Evolutionary conservation across 1,140 invertebrate genomes (phyloP).

Genomic region (Chlorops oryzae): DNA sequence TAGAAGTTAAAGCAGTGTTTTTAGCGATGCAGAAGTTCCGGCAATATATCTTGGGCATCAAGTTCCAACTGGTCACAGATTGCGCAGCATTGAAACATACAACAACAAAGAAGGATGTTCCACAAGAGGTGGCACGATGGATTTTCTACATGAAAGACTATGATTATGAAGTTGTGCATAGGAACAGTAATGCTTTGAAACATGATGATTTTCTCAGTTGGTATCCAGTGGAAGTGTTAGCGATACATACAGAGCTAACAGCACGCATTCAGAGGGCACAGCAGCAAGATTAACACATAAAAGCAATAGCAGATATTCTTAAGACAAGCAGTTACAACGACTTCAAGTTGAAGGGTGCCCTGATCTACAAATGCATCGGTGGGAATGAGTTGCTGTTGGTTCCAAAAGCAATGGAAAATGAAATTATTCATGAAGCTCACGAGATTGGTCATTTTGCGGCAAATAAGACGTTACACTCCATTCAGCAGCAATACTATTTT

Average conservation of each 20-base stretch:
- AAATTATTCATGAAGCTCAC: not conserved
- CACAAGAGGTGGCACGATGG: no score
- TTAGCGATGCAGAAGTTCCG: slow-evolving; percentile 4
- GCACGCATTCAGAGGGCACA: not conserved
- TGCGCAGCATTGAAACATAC: no score
- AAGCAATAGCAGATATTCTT: not conserved
- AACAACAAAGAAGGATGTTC: no score
- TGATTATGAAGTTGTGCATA: no score
- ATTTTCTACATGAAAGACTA: no score
- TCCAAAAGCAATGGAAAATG: not conserved
- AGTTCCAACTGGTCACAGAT: not conserved
- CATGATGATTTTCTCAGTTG: no score
- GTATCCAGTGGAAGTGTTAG: no score
- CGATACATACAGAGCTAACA: no score
- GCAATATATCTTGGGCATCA: not conserved
- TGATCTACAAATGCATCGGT: not conserved
- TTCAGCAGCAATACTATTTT: not conserved
- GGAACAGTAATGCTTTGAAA: no score
- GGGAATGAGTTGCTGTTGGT: not conserved
- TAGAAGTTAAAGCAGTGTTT: slow-evolving; percentile 23
- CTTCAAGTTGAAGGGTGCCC: not conserved
- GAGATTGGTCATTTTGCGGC: not conserved
- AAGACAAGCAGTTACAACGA: not conserved
- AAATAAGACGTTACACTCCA: not conserved
- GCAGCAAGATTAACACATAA: not conserved